phyloP scores from a whole-genome alignment of 1,140 invertebrate species.

The Mesaphorura yosii region DNA sequence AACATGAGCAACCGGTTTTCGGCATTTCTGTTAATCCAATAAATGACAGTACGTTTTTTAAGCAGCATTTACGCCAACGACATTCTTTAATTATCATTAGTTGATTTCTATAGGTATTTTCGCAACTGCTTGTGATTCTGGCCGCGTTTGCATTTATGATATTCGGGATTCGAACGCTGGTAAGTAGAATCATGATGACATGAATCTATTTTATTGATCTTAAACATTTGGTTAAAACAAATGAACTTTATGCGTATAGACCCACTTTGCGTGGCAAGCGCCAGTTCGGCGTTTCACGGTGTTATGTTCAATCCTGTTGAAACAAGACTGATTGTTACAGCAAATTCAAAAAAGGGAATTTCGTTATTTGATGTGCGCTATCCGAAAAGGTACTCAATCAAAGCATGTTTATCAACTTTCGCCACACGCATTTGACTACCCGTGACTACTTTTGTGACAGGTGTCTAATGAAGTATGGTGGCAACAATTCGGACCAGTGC shows the following conservation, averaged over 20 bases:
- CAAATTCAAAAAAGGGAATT: slow-evolving; percentile 78
- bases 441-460: slow-evolving; percentile 34
- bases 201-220: background rate
- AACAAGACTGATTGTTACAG: slow-evolving; percentile 65
- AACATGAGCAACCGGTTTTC: slow-evolving; percentile 74
- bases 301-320: slow-evolving; percentile 82
- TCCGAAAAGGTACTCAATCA: no score
- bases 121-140: slow-evolving; percentile 81
- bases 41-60: slow-evolving; percentile 62
- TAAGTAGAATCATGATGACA: slow-evolving; percentile 28
- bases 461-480: slow-evolving; percentile 51
- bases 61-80: no score
- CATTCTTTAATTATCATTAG: no score
- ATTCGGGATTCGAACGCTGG: slow-evolving; percentile 53
- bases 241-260: no score
- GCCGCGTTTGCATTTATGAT: slow-evolving; percentile 72
- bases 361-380: slow-evolving; percentile 77
- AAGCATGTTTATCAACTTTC: no score
- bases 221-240: no score
- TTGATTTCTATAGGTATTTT: no score
- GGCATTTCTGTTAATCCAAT: slow-evolving; percentile 72
- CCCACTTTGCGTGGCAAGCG: slow-evolving; percentile 52
- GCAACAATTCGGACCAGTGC: slow-evolving; percentile 54
- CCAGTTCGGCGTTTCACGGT: slow-evolving; percentile 67
- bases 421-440: no score